Conservation (phyloP, 2,888 invertebrate genomes). For the Sminthurides aquaticus region DNA sequence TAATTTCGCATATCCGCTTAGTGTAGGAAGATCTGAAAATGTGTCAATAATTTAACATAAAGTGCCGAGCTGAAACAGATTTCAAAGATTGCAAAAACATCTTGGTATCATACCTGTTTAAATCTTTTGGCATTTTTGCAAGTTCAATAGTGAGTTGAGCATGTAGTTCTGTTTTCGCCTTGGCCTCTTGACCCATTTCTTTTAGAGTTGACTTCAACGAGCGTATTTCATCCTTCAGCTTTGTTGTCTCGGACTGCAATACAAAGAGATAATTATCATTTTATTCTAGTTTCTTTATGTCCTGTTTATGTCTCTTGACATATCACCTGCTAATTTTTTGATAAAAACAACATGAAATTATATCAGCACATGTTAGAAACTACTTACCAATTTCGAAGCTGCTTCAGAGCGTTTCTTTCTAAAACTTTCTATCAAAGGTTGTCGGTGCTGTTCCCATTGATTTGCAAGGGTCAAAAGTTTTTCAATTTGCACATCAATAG, state of each 20-base stretch:
- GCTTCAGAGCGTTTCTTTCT: slow-evolving; percentile 47
- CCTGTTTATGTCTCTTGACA: too few relatives aligned
- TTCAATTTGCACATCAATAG: slow-evolving; percentile 57
- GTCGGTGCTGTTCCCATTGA: slow-evolving; percentile 67
- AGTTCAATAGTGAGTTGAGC: slow-evolving; percentile 58
- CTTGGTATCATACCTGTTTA: slow-evolving; percentile 48
- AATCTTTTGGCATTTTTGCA: slow-evolving; percentile 57
- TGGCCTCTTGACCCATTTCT: slow-evolving; percentile 54
- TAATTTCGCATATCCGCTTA: slow-evolving; percentile 85
- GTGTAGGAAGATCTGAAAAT: slow-evolving; percentile 73
- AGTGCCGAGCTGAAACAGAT: background rate
- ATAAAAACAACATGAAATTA: too few relatives aligned
- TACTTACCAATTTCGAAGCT: slow-evolving; percentile 47
- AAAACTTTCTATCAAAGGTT: slow-evolving; percentile 58
- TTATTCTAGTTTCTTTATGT: too few relatives aligned
- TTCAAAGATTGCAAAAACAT: background rate
- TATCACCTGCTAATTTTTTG: too few relatives aligned
- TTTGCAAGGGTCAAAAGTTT: slow-evolving; percentile 58
- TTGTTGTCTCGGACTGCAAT: slow-evolving; percentile 53
- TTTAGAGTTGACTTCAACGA: slow-evolving; percentile 55
- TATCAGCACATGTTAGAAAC: too few relatives aligned
- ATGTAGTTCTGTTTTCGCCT: slow-evolving; percentile 50
- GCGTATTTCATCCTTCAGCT: slow-evolving; percentile 53
- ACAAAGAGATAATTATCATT: too few relatives aligned
- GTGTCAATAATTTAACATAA: too few relatives aligned